These are phyloP conservation scores for Lagocephalus sceleratus DNA, from an alignment of 2,797 vertebrate genomes.

Conservation along the genomic window DNA sequence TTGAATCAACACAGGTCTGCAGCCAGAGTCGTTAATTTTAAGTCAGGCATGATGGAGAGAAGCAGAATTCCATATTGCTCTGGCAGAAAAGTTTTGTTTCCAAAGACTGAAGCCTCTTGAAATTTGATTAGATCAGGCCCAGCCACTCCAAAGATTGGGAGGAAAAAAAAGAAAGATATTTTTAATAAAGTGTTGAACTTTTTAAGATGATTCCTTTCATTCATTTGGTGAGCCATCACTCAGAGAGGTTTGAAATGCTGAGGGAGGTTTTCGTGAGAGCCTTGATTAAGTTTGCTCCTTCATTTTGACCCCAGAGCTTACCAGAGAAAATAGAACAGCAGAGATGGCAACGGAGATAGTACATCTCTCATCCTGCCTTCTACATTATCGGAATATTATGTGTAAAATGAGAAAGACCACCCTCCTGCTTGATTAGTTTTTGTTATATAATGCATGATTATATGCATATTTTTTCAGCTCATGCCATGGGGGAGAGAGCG, in stretches of 20 bases:
- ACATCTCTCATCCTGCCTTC: conserved; percentile 3
- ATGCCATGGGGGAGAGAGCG: too few species aligned
- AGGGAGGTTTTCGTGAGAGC: neutral
- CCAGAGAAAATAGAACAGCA: conserved; percentile 6
- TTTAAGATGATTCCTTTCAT: conserved; percentile 20
- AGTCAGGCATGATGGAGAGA: neutral
- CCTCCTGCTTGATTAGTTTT: too few species aligned
- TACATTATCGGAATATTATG: too few species aligned
- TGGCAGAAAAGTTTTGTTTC: neutral
- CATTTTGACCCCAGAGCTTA: conserved; percentile 23
- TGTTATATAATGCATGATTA: too few species aligned
- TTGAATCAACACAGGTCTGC: neutral
- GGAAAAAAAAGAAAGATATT: conserved; percentile 3
- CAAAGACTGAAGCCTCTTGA: neutral
- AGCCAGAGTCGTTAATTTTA: conserved; percentile 8
- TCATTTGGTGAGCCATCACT: conserved; percentile 26
- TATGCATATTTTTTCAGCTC: too few species aligned
- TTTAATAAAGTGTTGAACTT: conserved; percentile 19
- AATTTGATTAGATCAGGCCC: neutral
- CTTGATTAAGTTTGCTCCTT: conserved; percentile 21
- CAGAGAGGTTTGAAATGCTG: neutral
- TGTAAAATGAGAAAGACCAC: conserved; percentile 3
- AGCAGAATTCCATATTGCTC: neutral
- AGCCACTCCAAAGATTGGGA: conserved; percentile 1
- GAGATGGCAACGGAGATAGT: conserved; percentile 16